Conservation (phyloP, 2,888 invertebrate species). For the Brachypalpus laphriformis region DNA sequence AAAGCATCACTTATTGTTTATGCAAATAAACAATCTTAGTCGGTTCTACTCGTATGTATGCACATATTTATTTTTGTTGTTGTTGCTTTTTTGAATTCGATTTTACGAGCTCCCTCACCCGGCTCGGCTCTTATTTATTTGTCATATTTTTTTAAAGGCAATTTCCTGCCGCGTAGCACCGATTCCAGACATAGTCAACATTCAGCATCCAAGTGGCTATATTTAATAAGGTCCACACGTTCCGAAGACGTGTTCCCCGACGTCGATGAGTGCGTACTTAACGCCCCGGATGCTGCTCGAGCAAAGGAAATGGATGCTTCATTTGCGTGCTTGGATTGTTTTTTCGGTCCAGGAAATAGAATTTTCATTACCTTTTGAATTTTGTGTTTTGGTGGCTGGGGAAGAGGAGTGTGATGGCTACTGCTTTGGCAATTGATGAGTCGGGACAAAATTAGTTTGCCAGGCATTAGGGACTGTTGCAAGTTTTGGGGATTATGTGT, state of each 20-base stretch:
- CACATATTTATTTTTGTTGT: conserved; percentile 17
- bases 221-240: conserved; percentile 70
- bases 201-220: conserved; percentile 39
- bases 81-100: conserved; percentile 45
- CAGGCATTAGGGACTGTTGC: not conserved
- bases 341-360: conserved; percentile 45
- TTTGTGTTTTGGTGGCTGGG: not conserved
- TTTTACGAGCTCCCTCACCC: conserved; percentile 57
- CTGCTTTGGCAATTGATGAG: not conserved
- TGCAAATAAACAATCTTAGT: conserved; percentile 64
- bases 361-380: conserved; percentile 60
- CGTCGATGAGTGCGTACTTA: conserved; percentile 57
- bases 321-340: conserved; percentile 59
- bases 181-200: conserved; percentile 38
- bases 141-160: conserved; percentile 55
- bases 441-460: not conserved
- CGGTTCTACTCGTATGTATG: conserved; percentile 13
- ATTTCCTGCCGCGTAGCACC: conserved; percentile 64
- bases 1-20: conserved; percentile 62
- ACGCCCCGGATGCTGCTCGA: conserved; percentile 70
- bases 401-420: not conserved
- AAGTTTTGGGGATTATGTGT: not conserved
- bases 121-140: conserved; percentile 49
- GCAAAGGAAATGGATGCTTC: conserved; percentile 66
- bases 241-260: conserved; percentile 26